phyloP scores from a whole-genome alignment of 2,797 vertebrate genomes.

The Bovichtus variegatus region DNA sequence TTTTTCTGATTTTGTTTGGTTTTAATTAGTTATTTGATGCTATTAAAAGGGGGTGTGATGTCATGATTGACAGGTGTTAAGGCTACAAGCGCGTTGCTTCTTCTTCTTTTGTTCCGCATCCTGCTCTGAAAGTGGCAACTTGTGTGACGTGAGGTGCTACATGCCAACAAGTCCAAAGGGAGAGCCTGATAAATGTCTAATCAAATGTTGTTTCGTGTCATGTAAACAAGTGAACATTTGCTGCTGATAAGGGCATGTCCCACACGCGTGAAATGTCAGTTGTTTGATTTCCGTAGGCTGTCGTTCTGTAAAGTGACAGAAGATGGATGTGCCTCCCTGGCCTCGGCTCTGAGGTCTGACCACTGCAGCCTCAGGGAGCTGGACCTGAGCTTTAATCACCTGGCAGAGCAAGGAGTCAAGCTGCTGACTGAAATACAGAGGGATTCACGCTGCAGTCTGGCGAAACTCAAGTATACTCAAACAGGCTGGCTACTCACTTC shows the following conservation, averaged over 20 bases:
- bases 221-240: constrained; percentile 1
- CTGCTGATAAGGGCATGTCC: constrained; percentile 7
- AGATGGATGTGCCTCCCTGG: constrained; percentile 39
- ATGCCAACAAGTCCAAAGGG: neutral
- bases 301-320: constrained; percentile 58
- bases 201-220: neutral
- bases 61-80: too few relatives aligned
- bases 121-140: neutral
- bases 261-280: neutral
- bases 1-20: too few relatives aligned
- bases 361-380: constrained; percentile 42
- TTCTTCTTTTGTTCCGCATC: neutral
- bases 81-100: neutral
- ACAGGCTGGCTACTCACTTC: neutral
- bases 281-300: constrained; percentile 39
- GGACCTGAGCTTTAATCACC: constrained; percentile 65
- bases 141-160: neutral
- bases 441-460: constrained; percentile 37
- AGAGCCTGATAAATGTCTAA: constrained; percentile 2
- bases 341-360: constrained; percentile 23
- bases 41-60: too few relatives aligned
- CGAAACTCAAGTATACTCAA: constrained; percentile 42
- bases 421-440: constrained; percentile 27
- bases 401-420: constrained; percentile 28
- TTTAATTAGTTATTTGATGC: too few relatives aligned